Base-by-base conservation (phyloP, 2,113 vertebrate species). In the Vicugna pacos region DNA sequence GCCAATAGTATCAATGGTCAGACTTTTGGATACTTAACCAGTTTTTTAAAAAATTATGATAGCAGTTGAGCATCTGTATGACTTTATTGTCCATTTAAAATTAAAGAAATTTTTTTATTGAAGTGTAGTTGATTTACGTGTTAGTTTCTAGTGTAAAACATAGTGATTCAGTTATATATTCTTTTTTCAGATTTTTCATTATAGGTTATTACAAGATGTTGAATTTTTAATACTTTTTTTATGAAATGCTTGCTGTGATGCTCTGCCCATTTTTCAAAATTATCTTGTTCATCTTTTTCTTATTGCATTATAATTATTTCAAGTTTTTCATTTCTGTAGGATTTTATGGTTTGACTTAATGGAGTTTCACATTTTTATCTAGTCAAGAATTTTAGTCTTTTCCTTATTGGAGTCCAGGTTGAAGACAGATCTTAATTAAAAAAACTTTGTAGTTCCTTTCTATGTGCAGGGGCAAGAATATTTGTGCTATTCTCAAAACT, bases 381-480 rank as follows among this genome's bases (percentile, higher is more conserved):
- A 52, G 62, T 92, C 14, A 94, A 73, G 72, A 60, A 17, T 60
- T 94, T 82, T 79, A 64, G 38, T 73, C 26, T 32, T 86, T 93
- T 72, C 22, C 5, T 65, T 79, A 32, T n/a, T 91, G 42, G 4
- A 95, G 94, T 91, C 22, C 50, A 46, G 58, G 32, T 84, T 84
- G 89, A 91, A 96, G 92, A 94, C 73, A 88, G 38, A 76, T 28
- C 76, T 89, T 94, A 88, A 52, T 86, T 9, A 54, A 87, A 93
- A 89, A 52, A 56, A 32, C 0, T 6, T 50, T 46, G 3, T n/a
- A 70, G 19, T 64, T 85, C 10, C 2, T 81, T 89, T 87, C 48
- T 62, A 1, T 92, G 89, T 56, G 58, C 72, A 52, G 30, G 17
- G 60, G 7, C 30, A 52, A 50, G 69, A 91, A 26, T 2, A 19